Conservation (phyloP, 2,888 invertebrate genomes). For the Trichogramma evanescens region DNA sequence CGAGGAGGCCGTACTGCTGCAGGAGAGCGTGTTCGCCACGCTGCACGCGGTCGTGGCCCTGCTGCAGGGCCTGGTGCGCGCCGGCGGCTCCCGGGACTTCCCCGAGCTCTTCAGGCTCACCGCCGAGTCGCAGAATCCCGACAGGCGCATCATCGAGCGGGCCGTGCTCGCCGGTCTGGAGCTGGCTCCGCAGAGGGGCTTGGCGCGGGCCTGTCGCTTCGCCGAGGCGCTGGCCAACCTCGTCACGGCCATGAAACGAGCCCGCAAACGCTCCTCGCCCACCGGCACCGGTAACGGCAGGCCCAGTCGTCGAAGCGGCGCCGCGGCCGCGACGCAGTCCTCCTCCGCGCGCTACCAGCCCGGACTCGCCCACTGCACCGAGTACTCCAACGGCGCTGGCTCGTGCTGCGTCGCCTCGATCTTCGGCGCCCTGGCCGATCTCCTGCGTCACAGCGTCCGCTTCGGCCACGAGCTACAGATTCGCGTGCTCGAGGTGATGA, state of each 20-base stretch:
- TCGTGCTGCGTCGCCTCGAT: constrained; percentile 11
- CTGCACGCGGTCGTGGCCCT: constrained; percentile 55
- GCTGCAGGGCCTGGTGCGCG: constrained; percentile 52
- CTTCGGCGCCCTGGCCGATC: constrained; percentile 40
- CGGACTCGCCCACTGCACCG: constrained; percentile 45
- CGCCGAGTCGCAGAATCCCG: constrained; percentile 50
- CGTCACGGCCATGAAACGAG: constrained; percentile 50
- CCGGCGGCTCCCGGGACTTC: constrained; percentile 49
- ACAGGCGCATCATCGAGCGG: constrained; percentile 53
- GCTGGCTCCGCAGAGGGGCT: constrained; percentile 47
- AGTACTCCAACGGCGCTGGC: neutral
- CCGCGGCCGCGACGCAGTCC: constrained; percentile 28
- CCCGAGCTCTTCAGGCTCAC: constrained; percentile 56
- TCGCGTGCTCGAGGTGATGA: constrained; percentile 53
- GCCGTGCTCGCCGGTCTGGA: constrained; percentile 54
- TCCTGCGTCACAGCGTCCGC: constrained; percentile 51
- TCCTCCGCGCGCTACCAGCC: constrained; percentile 44
- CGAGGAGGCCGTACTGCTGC: constrained; percentile 51
- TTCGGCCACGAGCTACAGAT: constrained; percentile 46
- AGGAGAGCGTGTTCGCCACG: constrained; percentile 57
- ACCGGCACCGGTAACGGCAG: constrained; percentile 52
- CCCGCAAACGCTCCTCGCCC: constrained; percentile 52
- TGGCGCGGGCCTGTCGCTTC: constrained; percentile 49
- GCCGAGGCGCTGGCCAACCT: too few relatives aligned
- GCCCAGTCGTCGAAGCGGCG: constrained; percentile 44